phyloP scores from a whole-genome alignment of 1,140 invertebrate genomes.

The Caenorhabditis inopinata region DNA sequence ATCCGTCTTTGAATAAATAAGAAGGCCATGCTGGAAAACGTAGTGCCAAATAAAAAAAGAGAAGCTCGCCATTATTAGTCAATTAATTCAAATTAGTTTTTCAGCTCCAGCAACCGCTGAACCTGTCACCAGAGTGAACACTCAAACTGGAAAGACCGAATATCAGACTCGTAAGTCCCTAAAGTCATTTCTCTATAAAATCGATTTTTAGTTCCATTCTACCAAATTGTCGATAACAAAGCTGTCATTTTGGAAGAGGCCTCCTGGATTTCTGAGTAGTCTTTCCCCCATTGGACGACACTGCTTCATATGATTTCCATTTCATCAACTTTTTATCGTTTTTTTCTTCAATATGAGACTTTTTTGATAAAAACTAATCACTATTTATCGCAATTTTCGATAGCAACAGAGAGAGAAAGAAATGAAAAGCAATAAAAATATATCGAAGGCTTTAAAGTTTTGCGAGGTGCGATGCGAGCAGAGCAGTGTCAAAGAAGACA shows the following conservation, averaged over 20 bases:
- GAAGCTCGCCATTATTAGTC: no score
- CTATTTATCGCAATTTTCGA: slow-evolving; percentile 6
- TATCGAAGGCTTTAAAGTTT: background rate
- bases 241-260: background rate
- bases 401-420: background rate
- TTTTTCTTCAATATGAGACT: background rate
- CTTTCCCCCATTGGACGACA: no score
- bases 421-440: background rate
- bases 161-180: slow-evolving; percentile 8
- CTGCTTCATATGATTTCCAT: background rate
- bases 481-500: slow-evolving; percentile 14
- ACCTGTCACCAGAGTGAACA: background rate
- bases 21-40: no score
- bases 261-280: slow-evolving; percentile 18
- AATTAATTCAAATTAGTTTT: background rate
- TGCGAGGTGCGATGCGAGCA: background rate
- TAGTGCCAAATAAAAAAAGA: no score
- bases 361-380: slow-evolving; percentile 4
- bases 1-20: no score
- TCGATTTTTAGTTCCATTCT: background rate
- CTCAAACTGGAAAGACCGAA: slow-evolving; percentile 9
- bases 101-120: background rate
- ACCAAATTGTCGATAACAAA: background rate
- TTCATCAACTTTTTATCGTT: background rate
- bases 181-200: background rate